Base-by-base conservation (phyloP, 2,113 vertebrate species). In the Catharus bicknelli region DNA sequence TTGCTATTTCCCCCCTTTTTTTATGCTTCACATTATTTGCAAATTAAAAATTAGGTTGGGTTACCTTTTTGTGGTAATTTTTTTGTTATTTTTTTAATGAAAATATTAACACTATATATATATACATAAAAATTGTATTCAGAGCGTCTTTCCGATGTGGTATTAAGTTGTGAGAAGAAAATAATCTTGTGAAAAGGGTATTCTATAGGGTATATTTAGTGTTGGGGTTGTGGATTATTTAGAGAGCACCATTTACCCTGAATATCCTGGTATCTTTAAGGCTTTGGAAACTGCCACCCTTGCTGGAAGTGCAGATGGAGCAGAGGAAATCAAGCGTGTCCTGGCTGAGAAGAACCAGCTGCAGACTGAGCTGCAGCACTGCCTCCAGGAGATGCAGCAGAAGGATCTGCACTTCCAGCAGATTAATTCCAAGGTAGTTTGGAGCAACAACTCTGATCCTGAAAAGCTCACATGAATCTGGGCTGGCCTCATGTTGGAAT, bases 381-480 rank as follows among this genome's bases (percentile, higher is more conserved):
- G 98, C 85, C 88, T 98, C 36, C 97, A 97, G 58, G 98, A 99
- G 95, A 94, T 99, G 51, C 98, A 98, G 22, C 98, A 98, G 63
- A 97, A 97, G 94, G 99, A 99, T 59, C 90, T 98, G 72, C 95
- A 92, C 70, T 95, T 98, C 53, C 98, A 98, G 76, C 98, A 99
- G 68, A 57, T 99, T 13, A 98, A 97, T 87, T 79, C 94, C 34
- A 98, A 98, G 98, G 98, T 99, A 93, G 48, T 10, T 23, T 7
- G 22, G 42, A 43, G 10, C 19, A 62, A 0, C 34, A 79, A 38
- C 40, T 40, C 54, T 30, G 47, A 13, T 74, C 66, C 88, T 59
- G 6, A 26, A 15, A 19, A 59, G 21, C 47, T 78, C 10, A 0
- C 0, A 11, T 16, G 10, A 21, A 16, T 42, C 38, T 53, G 51